Conservation (phyloP, 2,797 vertebrate species). For the Sternarchorhynchus goeldii region DNA sequence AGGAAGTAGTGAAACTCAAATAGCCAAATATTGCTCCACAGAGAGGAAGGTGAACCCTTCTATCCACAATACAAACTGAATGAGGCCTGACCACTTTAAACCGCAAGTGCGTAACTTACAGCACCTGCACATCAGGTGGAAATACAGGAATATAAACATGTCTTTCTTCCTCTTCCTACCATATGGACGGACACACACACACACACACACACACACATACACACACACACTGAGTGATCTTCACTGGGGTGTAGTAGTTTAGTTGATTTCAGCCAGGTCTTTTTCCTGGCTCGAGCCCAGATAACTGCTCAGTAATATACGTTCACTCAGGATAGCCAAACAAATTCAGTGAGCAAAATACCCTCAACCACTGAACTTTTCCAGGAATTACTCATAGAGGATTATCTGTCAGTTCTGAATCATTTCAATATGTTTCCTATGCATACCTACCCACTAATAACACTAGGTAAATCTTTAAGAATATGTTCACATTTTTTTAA, state of each 20-base stretch:
- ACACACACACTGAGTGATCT: conserved; percentile 39
- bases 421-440: neutral
- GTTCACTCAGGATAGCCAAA: conserved; percentile 44
- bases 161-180: conserved; percentile 57
- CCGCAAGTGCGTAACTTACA: conserved; percentile 67
- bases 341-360: conserved; percentile 29
- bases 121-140: conserved; percentile 72
- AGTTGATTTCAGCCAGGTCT: conserved; percentile 49
- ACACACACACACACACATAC: conserved; percentile 17
- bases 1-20: neutral
- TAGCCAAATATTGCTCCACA: conserved; percentile 11
- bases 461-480: neutral
- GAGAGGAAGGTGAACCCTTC: conserved; percentile 65
- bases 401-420: conserved; percentile 11
- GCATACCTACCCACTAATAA: neutral
- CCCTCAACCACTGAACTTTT: conserved; percentile 28
- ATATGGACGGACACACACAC: conserved; percentile 21
- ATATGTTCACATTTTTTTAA: too few species aligned
- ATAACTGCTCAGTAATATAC: conserved; percentile 26
- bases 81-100: conserved; percentile 58
- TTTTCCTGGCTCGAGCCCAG: conserved; percentile 13
- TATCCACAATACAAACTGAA: conserved; percentile 64
- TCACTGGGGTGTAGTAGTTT: conserved; percentile 16
- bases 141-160: conserved; percentile 61
- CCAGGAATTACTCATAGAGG: conserved; percentile 31